Evolutionary conservation across 2,888 invertebrate genomes (phyloP).

Genomic region (Hirtodrosophila confusa): DNA sequence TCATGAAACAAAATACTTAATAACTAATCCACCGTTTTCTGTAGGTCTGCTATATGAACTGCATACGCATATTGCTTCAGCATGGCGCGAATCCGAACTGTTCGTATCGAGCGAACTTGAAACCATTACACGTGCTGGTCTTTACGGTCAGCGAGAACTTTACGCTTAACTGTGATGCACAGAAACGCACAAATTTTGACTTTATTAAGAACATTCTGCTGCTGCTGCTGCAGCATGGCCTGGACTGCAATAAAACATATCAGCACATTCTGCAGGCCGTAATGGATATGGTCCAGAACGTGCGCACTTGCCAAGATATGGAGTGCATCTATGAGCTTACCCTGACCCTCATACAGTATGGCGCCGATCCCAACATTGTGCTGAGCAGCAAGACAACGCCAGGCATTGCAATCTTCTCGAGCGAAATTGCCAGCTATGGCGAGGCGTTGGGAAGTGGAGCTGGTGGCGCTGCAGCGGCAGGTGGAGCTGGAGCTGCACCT

Average conservation of each 20-base stretch:
- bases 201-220: conserved; percentile 89
- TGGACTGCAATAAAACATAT: conserved; percentile 88
- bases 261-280: conserved; percentile 89
- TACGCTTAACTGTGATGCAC: conserved; percentile 88
- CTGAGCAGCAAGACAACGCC: conserved; percentile 84
- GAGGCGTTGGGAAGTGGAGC: conserved; percentile 72
- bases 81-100: conserved; percentile 91
- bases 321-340: conserved; percentile 89
- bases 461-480: conserved; percentile 36
- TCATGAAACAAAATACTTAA: no score
- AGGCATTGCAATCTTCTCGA: conserved; percentile 83
- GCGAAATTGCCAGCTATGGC: conserved; percentile 83
- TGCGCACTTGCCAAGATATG: conserved; percentile 88
- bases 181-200: conserved; percentile 88
- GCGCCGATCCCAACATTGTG: conserved; percentile 89
- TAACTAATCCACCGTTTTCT: not conserved
- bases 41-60: conserved; percentile 89
- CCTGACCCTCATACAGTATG: conserved; percentile 89
- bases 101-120: conserved; percentile 88
- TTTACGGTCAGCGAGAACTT: conserved; percentile 90
- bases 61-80: conserved; percentile 88
- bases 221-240: conserved; percentile 87
- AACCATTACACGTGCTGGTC: conserved; percentile 89
- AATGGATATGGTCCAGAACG: conserved; percentile 89
- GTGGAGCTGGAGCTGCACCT: conserved; percentile 17